These are phyloP conservation scores for Seira musarum DNA, from an alignment of 2,888 invertebrate genomes.

Conservation along the genomic window DNA sequence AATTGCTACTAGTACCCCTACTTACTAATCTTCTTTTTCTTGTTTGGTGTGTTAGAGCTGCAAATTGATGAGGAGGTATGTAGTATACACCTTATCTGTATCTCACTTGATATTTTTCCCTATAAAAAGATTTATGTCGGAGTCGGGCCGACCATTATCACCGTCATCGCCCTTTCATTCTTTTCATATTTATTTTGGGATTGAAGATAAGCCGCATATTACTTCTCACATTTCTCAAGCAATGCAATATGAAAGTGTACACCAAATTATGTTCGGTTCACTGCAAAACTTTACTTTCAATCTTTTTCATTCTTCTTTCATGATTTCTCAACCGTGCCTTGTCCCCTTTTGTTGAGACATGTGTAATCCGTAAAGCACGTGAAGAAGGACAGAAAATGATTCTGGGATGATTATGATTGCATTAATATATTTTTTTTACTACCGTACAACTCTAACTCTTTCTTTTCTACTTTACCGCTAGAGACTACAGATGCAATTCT, in stretches of 20 bases:
- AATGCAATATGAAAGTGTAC: conserved; percentile 41
- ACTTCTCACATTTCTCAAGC: conserved; percentile 39
- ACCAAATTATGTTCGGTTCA: conserved; percentile 26
- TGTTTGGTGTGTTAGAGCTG: conserved; percentile 44
- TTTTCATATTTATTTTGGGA: conserved; percentile 36
- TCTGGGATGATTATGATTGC: conserved; percentile 22
- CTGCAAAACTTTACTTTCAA: conserved; percentile 43
- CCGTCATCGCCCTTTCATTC: conserved; percentile 11
- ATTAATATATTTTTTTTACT: no score
- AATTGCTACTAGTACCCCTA: no score
- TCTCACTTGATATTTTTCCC: no score
- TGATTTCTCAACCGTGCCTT: conserved; percentile 28
- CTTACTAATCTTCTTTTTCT: no score
- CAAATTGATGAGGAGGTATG: no score
- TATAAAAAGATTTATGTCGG: conserved; percentile 53
- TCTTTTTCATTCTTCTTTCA: conserved; percentile 29
- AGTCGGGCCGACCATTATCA: no score
- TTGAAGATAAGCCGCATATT: conserved; percentile 54
- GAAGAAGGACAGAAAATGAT: conserved; percentile 27
- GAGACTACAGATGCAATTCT: no score
- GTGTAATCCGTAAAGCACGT: conserved; percentile 28
- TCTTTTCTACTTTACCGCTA: not conserved
- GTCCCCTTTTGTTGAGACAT: not conserved
- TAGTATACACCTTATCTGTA: no score
- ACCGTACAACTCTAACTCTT: not conserved